phyloP scores from a whole-genome alignment of 2,888 invertebrate species.

The Stegana nigrithorax region DNA sequence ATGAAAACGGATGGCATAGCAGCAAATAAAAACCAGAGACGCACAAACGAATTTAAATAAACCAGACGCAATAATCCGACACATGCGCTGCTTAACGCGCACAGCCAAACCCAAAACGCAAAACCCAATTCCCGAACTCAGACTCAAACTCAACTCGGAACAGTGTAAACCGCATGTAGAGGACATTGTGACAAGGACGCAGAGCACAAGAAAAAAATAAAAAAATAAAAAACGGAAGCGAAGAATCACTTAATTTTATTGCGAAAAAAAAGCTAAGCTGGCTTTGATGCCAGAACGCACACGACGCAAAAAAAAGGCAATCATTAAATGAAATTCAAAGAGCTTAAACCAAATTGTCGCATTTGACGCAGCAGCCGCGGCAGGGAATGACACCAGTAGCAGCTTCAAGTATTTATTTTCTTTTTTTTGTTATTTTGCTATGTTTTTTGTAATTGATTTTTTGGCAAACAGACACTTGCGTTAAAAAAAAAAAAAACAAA shows the following conservation, averaged over 20 bases:
- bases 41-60: conserved; percentile 38
- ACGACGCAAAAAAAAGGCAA: conserved; percentile 17
- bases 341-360: conserved; percentile 40
- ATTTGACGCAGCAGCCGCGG: background rate
- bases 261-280: conserved; percentile 25
- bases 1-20: too few species aligned
- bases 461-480: conserved; percentile 3
- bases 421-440: too few species aligned
- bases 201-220: conserved; percentile 41
- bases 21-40: too few species aligned
- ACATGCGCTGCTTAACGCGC: conserved; percentile 44
- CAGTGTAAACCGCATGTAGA: conserved; percentile 23
- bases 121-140: too few species aligned
- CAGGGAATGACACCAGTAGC: too few species aligned
- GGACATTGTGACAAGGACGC: conserved; percentile 13
- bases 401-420: too few species aligned
- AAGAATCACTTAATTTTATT: conserved; percentile 54
- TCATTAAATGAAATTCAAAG: conserved; percentile 37
- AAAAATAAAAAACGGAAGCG: too few species aligned
- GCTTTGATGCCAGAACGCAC: background rate
- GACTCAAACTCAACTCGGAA: conserved; percentile 48
- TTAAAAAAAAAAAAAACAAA: background rate
- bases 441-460: too few species aligned
- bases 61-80: conserved; percentile 54
- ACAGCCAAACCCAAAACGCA: conserved; percentile 19